Evolutionary conservation across 2,113 vertebrate genomes (phyloP), one percentile per base, ranked within the genome.

Genomic region (Scytalopus superciliaris): DNA sequence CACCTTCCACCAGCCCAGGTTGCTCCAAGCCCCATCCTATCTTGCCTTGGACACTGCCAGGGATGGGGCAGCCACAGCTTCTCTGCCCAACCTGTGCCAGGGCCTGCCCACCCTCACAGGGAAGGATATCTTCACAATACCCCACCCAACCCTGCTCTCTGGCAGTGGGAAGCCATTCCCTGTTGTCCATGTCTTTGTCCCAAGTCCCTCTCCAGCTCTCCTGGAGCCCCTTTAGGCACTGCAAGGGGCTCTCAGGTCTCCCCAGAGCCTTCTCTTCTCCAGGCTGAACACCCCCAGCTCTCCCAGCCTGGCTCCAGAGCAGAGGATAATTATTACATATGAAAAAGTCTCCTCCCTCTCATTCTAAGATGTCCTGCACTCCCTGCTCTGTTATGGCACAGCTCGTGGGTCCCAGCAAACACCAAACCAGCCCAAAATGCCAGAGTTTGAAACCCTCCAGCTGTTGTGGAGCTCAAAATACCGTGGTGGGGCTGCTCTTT

Each of bases 351-450:
- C 7, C 33, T 23, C 27, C 4, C 35, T 47, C 47, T 37, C 10
- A 1, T 21, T 76, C 37, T 2, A 4, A 5, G 8, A n/a, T 31
- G 31, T 56, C 72, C 33, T 30, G 0, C 0, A 6, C 72, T 42
- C 76, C 56, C 40, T 52, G 56, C 81, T 11, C 3, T 7, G 60
- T 5, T 3, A 2, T 2, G n/a, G 52, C 67, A 23, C 44, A 35
- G 95, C 21, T 30, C 28, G 10, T 19, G 40, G 15, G 19, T 42
- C 55, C 53, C 40, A 47, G 49, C 19, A 24, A 17, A 6, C 28
- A 11, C 59, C 15, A 11, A 56, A 24, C 8, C 70, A 55, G 19
- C 63, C 57, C 40, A 18, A 42, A 72, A 35, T 7, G 45, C 63
- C 66, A 68, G 35, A n/a, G 3, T 37, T 2, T 59, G 70, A 39